Conservation (phyloP, 2,113 vertebrate species). For the Nymphicus hollandicus region DNA sequence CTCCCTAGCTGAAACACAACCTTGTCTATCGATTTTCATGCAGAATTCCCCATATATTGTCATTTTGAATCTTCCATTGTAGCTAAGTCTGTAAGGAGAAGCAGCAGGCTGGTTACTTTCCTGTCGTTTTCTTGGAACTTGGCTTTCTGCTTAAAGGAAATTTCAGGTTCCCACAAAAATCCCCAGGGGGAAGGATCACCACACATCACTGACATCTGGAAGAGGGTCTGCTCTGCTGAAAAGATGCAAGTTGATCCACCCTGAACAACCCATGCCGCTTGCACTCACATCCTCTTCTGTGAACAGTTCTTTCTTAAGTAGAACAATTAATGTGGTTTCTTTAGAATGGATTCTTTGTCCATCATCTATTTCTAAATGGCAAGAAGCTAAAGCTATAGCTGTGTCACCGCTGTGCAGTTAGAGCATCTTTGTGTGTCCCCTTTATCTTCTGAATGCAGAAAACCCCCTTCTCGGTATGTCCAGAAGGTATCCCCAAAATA, state of each 20-base stretch:
- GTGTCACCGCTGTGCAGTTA: not conserved
- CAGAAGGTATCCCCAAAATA: not conserved
- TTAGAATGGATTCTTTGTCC: not conserved
- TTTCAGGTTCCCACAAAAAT: not conserved
- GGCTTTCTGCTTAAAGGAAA: not conserved
- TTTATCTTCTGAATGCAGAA: not conserved
- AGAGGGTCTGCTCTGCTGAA: not conserved
- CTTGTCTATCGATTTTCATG: not conserved
- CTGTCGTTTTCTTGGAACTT: not conserved
- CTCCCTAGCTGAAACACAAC: not conserved
- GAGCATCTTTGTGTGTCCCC: not conserved
- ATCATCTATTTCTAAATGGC: not conserved
- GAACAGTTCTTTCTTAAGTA: not conserved
- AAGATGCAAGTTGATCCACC: not conserved
- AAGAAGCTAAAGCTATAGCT: not conserved
- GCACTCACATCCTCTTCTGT: not conserved
- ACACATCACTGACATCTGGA: not conserved
- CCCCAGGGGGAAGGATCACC: not conserved
- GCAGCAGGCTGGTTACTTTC: not conserved
- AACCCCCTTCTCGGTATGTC: not conserved
- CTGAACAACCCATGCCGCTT: not conserved
- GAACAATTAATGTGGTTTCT: not conserved
- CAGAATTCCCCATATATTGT: not conserved
- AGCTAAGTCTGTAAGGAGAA: not conserved
- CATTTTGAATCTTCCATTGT: not conserved